These are phyloP conservation scores for Hystrix cristata DNA, from an alignment of 2,113 vertebrate genomes.

Conservation along the genomic window DNA sequence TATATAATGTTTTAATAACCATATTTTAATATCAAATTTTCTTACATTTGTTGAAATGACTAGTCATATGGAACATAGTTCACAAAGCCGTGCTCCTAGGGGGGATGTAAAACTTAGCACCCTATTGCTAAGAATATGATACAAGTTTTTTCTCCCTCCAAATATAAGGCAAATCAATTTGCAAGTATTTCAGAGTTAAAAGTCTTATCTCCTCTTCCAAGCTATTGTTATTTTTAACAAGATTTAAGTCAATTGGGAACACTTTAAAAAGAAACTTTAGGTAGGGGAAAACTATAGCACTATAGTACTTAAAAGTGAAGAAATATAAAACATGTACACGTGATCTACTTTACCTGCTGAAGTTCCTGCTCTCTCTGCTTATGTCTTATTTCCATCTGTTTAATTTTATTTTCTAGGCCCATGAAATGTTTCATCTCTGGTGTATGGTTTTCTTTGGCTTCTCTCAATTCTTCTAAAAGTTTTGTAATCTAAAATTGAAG, in stretches of 20 bases:
- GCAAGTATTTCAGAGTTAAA: constrained; percentile 27
- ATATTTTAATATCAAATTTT: constrained; percentile 22
- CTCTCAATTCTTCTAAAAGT: constrained; percentile 93
- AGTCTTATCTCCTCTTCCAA: constrained; percentile 31
- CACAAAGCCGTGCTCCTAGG: neutral
- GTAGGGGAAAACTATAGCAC: neutral
- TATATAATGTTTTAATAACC: neutral
- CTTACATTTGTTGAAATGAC: constrained; percentile 45
- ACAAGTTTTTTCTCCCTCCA: neutral
- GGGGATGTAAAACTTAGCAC: neutral
- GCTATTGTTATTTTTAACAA: constrained; percentile 6
- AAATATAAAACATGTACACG: neutral
- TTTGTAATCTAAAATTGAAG: constrained; percentile 90
- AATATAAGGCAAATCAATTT: constrained; percentile 28
- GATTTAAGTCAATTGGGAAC: neutral
- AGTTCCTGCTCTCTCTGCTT: constrained; percentile 93
- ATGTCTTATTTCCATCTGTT: constrained; percentile 92
- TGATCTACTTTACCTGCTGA: constrained; percentile 89
- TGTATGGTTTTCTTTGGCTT: constrained; percentile 93
- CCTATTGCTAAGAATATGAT: constrained; percentile 1
- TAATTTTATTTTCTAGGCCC: constrained; percentile 93
- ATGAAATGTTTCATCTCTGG: constrained; percentile 94
- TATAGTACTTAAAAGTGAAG: neutral
- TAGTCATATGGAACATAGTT: neutral
- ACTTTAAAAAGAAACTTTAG: neutral